phyloP scores from a whole-genome alignment of 2,797 vertebrate genomes.

The Pangasius larnaudii region DNA sequence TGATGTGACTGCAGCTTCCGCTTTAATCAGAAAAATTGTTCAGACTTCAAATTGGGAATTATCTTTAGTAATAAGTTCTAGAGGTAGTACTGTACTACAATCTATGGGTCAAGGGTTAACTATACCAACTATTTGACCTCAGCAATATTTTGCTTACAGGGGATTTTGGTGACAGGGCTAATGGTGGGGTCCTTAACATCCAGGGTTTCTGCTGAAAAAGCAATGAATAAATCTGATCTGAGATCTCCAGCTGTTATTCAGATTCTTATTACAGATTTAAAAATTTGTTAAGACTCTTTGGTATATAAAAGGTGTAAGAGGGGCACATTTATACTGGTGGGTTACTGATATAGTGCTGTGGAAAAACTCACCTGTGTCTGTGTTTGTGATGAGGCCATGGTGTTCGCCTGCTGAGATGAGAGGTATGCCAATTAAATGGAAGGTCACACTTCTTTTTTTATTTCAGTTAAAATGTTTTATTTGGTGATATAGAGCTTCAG shows the following conservation, averaged over 20 bases:
- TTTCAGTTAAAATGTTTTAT: neutral
- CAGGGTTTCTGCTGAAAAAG: constrained; percentile 56
- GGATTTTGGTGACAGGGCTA: constrained; percentile 56
- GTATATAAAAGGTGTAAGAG: neutral
- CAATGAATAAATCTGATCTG: neutral
- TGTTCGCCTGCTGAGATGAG: constrained; percentile 43
- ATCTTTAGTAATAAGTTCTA: neutral
- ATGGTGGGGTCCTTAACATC: constrained; percentile 51
- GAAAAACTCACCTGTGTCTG: constrained; percentile 40
- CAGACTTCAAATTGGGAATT: neutral
- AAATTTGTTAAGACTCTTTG: neutral
- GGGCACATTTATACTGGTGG: neutral
- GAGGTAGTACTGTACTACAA: neutral
- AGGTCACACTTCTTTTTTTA: neutral
- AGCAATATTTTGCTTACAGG: constrained; percentile 58
- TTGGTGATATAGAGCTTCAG: neutral
- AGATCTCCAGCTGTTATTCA: constrained; percentile 2
- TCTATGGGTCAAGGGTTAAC: neutral
- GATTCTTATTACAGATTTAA: neutral
- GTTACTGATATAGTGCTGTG: neutral
- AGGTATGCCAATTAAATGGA: neutral
- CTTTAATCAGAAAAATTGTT: constrained; percentile 15
- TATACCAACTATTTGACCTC: neutral
- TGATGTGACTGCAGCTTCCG: constrained; percentile 23
- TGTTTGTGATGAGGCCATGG: constrained; percentile 33